A percentile compares a stretch with the other conserved stretches of the same genome.
These are phyloP conservation scores for Diadegma fenestrale DNA, from an alignment of 2,888 invertebrate genomes.

Conservation along the genomic window DNA sequence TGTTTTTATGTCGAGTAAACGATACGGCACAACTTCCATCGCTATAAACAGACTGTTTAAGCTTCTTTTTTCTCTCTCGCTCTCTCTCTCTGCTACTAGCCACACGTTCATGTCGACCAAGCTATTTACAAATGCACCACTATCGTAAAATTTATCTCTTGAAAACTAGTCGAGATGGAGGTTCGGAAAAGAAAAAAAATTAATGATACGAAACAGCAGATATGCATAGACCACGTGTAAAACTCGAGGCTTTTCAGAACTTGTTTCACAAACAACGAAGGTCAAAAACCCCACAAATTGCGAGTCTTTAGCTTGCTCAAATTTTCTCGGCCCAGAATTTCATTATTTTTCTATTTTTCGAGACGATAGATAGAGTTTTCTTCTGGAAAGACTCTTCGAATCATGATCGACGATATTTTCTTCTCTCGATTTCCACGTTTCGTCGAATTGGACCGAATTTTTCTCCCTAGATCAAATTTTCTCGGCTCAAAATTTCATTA, in stretches of 20 bases:
- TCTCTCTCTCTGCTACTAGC: slow-evolving; percentile 12
- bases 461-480: too few species aligned
- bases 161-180: slow-evolving; percentile 18
- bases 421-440: not conserved
- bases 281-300: not conserved
- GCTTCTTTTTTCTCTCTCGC: not conserved
- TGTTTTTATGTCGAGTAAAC: slow-evolving; percentile 52
- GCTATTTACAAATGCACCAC: slow-evolving; percentile 24
- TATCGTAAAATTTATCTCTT: slow-evolving; percentile 15
- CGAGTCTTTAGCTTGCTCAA: not conserved
- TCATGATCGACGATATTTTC: too few species aligned
- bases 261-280: not conserved
- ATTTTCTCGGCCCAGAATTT: not conserved
- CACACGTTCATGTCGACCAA: slow-evolving; percentile 1
- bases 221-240: slow-evolving; percentile 9
- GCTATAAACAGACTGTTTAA: slow-evolving; percentile 41
- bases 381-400: too few species aligned
- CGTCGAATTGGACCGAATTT: not conserved
- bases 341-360: not conserved
- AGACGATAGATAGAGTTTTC: not conserved
- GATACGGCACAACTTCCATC: slow-evolving; percentile 37
- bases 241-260: slow-evolving; percentile 5
- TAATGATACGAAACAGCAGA: slow-evolving; percentile 17
- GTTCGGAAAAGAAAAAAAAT: not conserved
- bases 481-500: too few species aligned